phyloP scores from a whole-genome alignment of 2,797 vertebrate genomes.

The Anas georgica region DNA sequence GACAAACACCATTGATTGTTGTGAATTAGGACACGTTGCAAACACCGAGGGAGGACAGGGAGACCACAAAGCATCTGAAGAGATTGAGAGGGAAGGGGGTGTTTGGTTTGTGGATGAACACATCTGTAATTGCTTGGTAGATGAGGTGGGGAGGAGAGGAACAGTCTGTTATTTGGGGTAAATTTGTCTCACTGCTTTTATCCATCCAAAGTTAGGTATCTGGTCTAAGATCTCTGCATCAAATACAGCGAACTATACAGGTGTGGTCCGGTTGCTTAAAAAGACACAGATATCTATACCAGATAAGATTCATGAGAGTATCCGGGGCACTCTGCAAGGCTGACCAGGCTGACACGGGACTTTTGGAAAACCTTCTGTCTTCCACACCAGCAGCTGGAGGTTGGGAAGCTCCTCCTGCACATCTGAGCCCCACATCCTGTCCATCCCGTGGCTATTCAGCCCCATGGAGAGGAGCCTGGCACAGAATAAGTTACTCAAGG shows the following conservation, averaged over 20 bases:
- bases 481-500: accelerated
- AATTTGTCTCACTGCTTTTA: neutral
- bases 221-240: neutral
- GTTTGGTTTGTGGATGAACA: neutral
- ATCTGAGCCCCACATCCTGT: neutral
- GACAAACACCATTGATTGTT: neutral
- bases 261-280: neutral
- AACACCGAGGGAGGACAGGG: neutral
- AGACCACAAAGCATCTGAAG: neutral
- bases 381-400: neutral
- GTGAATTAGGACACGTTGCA: neutral
- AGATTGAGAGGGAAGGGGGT: neutral
- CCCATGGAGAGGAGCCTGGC: neutral
- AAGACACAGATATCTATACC: neutral
- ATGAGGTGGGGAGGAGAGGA: neutral
- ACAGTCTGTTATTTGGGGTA: neutral
- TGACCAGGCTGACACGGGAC: neutral
- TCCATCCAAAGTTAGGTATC: neutral
- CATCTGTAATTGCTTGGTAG: neutral
- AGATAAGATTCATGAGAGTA: neutral
- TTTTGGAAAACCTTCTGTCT: neutral
- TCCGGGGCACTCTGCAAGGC: neutral
- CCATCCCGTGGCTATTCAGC: too few species aligned
- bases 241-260: neutral
- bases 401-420: neutral